Evolutionary conservation across 2,113 vertebrate species (phyloP).

Genomic region (Cottus gobio): DNA sequence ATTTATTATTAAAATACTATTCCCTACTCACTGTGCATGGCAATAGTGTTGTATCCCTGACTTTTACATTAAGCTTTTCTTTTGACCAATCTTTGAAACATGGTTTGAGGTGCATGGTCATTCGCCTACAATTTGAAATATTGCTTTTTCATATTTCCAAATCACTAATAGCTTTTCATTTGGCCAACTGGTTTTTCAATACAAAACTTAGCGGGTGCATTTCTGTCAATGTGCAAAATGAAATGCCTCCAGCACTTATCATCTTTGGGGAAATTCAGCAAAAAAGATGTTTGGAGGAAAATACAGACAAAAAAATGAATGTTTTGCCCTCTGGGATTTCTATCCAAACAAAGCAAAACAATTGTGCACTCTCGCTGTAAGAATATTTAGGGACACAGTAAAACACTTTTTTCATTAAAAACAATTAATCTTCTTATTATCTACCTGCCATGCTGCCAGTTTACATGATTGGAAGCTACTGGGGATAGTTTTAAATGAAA

Average conservation of each 20-base stretch:
- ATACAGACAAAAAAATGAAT: background rate
- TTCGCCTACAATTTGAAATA: slow-evolving; percentile 32
- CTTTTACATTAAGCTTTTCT: slow-evolving; percentile 6
- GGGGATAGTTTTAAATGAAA: slow-evolving; percentile 9
- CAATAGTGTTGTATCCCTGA: background rate
- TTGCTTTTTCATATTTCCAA: slow-evolving; percentile 50
- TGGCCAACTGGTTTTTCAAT: slow-evolving; percentile 25
- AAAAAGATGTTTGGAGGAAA: slow-evolving; percentile 31
- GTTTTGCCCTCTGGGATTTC: slow-evolving; percentile 15
- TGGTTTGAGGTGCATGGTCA: slow-evolving; percentile 17
- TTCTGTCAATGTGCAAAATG: slow-evolving; percentile 55
- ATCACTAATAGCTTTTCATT: slow-evolving; percentile 55
- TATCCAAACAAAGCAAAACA: slow-evolving; percentile 10
- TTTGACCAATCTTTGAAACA: slow-evolving; percentile 11
- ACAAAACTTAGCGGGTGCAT: slow-evolving; percentile 23
- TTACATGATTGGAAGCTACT: slow-evolving; percentile 12
- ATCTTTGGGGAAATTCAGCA: slow-evolving; percentile 42
- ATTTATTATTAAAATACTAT: slow-evolving; percentile 7
- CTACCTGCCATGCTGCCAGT: background rate
- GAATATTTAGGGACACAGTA: background rate
- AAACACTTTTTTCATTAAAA: slow-evolving; percentile 21
- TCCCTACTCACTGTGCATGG: slow-evolving; percentile 1
- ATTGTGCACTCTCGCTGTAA: background rate
- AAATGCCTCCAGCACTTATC: slow-evolving; percentile 44
- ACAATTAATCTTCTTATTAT: slow-evolving; percentile 10